A percentile compares a stretch with the other conserved stretches of the same genome.
These are phyloP conservation scores for Meliscaeva auricollis DNA, from an alignment of 2,888 invertebrate species.

Conservation along the genomic window DNA sequence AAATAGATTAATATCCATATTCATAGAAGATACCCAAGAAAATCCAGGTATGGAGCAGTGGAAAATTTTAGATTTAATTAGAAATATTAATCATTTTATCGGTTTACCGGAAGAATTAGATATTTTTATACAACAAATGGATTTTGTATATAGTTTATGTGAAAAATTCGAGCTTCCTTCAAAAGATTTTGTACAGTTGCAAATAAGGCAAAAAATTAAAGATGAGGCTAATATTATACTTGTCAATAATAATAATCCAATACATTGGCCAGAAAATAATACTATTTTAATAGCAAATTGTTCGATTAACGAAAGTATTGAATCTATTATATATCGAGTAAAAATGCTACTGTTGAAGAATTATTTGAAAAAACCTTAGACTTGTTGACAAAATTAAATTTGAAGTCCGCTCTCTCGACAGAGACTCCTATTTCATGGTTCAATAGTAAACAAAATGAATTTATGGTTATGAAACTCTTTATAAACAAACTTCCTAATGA, in stretches of 20 bases:
- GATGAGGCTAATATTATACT: conserved; percentile 31
- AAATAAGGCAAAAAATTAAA: conserved; percentile 48
- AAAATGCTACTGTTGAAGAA: conserved; percentile 32
- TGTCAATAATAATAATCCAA: conserved; percentile 51
- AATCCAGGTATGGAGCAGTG: background rate
- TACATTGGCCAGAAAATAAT: conserved; percentile 34
- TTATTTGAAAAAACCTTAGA: conserved; percentile 12
- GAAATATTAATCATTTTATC: background rate
- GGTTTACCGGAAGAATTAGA: conserved; percentile 35
- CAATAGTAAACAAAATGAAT: conserved; percentile 41
- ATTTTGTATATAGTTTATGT: conserved; percentile 6
- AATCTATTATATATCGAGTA: conserved; percentile 36
- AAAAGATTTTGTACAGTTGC: conserved; percentile 29
- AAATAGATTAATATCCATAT: too few species aligned
- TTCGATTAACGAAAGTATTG: conserved; percentile 34
- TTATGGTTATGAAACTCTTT: conserved; percentile 31
- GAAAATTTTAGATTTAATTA: background rate
- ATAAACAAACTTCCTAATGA: conserved; percentile 42
- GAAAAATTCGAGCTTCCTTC: background rate
- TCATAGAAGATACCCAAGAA: too few species aligned
- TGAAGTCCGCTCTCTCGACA: conserved; percentile 31
- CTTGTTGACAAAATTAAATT: conserved; percentile 35
- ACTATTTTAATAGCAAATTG: conserved; percentile 18
- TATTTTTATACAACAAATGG: conserved; percentile 31
- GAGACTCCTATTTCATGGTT: conserved; percentile 33